Evolutionary conservation across 35 echinoderm and acorn worm species (phyloP).

Genomic region (Holothuria glaberrima): DNA sequence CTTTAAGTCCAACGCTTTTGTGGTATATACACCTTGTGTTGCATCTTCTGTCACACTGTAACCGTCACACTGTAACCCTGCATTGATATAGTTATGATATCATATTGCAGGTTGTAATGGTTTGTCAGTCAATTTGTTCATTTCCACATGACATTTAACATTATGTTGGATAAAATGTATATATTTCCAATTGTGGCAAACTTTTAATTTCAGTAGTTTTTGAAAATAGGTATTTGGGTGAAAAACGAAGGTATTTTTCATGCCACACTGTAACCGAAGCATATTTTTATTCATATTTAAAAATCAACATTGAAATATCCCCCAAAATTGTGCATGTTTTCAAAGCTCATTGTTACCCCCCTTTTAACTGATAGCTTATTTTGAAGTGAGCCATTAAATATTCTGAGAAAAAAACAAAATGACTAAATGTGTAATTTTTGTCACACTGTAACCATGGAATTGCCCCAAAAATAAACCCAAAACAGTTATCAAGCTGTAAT

Average conservation of each 20-base stretch:
- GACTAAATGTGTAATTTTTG: constrained; percentile 13
- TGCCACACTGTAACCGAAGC: no score
- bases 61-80: not conserved
- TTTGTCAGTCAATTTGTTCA: not conserved
- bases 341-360: no score
- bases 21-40: not conserved
- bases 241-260: not conserved
- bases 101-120: constrained; percentile 1
- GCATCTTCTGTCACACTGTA: constrained; percentile 20
- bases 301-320: no score
- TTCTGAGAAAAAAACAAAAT: constrained; percentile 7
- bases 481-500: no score
- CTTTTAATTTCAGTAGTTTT: not conserved
- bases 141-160: not conserved
- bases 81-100: constrained; percentile 26
- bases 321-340: no score
- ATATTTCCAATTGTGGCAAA: not conserved
- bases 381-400: not conserved
- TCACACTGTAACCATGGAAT: constrained; percentile 26
- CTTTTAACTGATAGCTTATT: no score
- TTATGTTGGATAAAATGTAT: constrained; percentile 8
- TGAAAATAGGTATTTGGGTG: not conserved
- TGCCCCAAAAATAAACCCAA: not conserved
- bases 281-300: no score
- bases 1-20: not conserved